Conservation (phyloP, 2,113 vertebrate genomes). For the Cryptomyrus ogoouensis region DNA sequence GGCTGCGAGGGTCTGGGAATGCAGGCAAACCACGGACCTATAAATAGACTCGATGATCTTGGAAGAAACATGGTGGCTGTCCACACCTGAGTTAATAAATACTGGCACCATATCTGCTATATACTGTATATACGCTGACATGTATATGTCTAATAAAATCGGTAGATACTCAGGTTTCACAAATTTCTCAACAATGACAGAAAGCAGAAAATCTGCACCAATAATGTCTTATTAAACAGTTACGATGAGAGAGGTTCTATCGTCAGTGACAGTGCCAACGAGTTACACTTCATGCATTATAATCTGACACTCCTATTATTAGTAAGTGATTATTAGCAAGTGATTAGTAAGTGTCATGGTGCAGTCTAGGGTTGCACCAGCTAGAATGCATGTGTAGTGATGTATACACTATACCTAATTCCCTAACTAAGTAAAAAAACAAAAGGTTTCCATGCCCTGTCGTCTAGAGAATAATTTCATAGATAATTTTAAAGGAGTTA, state of each 20-base stretch:
- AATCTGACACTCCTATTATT: neutral
- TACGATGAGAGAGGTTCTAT: neutral
- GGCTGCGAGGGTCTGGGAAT: neutral
- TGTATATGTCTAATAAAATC: neutral
- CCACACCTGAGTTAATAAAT: neutral
- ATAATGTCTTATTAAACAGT: neutral
- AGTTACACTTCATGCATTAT: neutral
- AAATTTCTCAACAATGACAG: neutral
- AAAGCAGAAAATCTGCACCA: neutral
- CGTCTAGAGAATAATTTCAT: neutral
- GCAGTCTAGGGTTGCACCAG: neutral
- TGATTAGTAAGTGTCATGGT: neutral
- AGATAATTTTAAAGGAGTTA: neutral
- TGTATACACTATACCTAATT: neutral
- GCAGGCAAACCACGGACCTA: neutral
- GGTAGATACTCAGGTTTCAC: neutral
- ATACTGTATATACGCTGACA: neutral
- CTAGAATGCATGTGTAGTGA: neutral
- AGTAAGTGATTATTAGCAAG: neutral
- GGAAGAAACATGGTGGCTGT: neutral
- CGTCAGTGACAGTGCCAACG: neutral
- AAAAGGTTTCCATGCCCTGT: neutral
- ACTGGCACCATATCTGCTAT: neutral
- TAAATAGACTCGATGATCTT: neutral
- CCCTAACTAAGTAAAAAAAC: neutral